Percentiles rank a stretch among this genome's conserved stretches.
Conservation (phyloP, 2,888 invertebrate genomes). For the Heteropelma amictum region DNA sequence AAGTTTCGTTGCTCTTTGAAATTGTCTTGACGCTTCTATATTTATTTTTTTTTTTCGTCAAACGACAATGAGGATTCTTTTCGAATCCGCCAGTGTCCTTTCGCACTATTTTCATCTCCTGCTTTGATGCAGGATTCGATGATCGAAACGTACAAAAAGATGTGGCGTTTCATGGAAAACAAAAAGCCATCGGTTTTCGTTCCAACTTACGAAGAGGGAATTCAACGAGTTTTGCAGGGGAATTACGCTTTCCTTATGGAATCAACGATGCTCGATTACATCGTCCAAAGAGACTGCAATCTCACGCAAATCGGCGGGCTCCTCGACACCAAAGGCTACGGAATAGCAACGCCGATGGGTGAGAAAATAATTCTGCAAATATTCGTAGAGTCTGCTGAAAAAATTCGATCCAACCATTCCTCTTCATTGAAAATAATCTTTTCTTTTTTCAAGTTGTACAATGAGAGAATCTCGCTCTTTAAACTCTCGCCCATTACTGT, state of each 20-base stretch:
- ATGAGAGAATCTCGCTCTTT: too few species aligned
- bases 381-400: background rate
- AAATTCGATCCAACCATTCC: too few species aligned
- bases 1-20: background rate
- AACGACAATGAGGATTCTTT: background rate
- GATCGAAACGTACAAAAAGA: constrained; percentile 88
- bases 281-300: constrained; percentile 89
- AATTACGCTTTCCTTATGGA: constrained; percentile 95
- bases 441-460: background rate
- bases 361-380: constrained; percentile 23
- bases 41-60: background rate
- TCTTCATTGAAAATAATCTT: background rate
- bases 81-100: background rate
- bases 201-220: constrained; percentile 87
- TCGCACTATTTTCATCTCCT: background rate
- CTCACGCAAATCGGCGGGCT: constrained; percentile 92
- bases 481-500: too few species aligned
- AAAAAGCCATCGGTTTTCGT: constrained; percentile 86
- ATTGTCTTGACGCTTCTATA: background rate
- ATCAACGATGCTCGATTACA: constrained; percentile 92
- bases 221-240: constrained; percentile 86
- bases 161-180: constrained; percentile 91
- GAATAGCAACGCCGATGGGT: constrained; percentile 85
- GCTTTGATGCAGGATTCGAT: constrained; percentile 83
- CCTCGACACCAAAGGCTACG: constrained; percentile 89